Conservation (phyloP, 2,888 invertebrate genomes). For the Dilophus febrilis region DNA sequence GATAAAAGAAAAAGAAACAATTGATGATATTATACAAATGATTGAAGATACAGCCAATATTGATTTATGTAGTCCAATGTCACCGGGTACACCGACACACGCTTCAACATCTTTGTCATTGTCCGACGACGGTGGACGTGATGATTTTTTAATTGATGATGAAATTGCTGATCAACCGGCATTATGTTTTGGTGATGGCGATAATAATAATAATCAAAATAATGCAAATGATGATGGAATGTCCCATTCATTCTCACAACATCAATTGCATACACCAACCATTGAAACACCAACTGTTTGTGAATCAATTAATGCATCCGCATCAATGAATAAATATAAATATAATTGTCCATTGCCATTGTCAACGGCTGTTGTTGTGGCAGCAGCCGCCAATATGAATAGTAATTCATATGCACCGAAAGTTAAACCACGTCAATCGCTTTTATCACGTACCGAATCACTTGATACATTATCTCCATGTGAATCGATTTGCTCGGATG, state of each 20-base stretch:
- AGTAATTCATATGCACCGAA: constrained; percentile 18
- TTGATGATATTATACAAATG: constrained; percentile 30
- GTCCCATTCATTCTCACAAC: constrained; percentile 20
- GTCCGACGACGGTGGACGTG: constrained; percentile 44
- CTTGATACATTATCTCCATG: constrained; percentile 69
- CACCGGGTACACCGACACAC: constrained; percentile 65
- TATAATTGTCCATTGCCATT: constrained; percentile 23
- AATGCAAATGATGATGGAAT: too few relatives aligned
- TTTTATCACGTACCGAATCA: constrained; percentile 46
- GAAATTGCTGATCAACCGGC: constrained; percentile 85
- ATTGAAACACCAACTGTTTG: constrained; percentile 29
- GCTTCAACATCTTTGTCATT: constrained; percentile 61
- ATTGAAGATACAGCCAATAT: constrained; percentile 31
- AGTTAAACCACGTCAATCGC: constrained; percentile 24
- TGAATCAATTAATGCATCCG: constrained; percentile 25
- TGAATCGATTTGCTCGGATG: constrained; percentile 71
- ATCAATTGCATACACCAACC: constrained; percentile 32
- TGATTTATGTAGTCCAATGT: constrained; percentile 33
- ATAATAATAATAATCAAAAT: too few relatives aligned
- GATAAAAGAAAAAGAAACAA: constrained; percentile 16
- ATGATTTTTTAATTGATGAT: constrained; percentile 70
- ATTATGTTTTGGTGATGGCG: constrained; percentile 53
- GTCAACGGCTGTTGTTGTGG: constrained; percentile 29
- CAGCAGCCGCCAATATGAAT: constrained; percentile 16
- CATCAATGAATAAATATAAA: constrained; percentile 21